Evolutionary conservation across 1,140 invertebrate genomes (phyloP), one percentile per base, ranked within the genome.

Genomic region (Notospermus geniculatus): DNA sequence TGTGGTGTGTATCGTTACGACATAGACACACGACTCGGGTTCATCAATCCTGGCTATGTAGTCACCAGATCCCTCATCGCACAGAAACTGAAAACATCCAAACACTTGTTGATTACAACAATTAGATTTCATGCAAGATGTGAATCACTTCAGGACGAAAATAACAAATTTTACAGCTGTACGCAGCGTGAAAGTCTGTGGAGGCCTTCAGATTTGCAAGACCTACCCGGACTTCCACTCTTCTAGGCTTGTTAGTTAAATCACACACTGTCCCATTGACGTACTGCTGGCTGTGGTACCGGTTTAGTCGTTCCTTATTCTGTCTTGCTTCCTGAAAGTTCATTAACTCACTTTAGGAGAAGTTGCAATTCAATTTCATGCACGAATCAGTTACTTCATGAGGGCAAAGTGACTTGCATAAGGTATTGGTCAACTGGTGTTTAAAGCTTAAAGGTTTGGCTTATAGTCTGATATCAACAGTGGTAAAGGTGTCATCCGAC

Each of bases 261-360:
- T 84, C 83, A 80, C 83, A 84, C 56, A 76, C 76, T 9, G 76
- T 73, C 5, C 83, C 83, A 72, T 84, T 83, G 5, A 76, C 77
- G 71, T 84, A 84, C 36, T 72, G 75, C 69, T 84, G 83, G 53
- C 76, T 81, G 64, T 84, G 83, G 61, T 84, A 84, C 30, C 80
- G 65, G 53, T 78, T 76, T 41, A 72, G 76, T 43, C 71, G 60
- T 19, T 77, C 68, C 36, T 53, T 68, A 52, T 64, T 56, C 23
- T 69, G 56, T 69, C 64, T 36, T 15, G 32, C 15, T 15, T 36
- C 32, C 32, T 36, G 15, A 36, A 36, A 36, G 4, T 7, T n/a
- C n/a, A n/a, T n/a, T n/a, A n/a, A n/a, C n/a, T n/a, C n/a, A n/a
- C n/a, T 36, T 36, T 4, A 36, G n/a, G 32, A 25, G 45, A 41